phyloP scores from a whole-genome alignment of 2,113 vertebrate genomes.

The Crocuta crocuta region DNA sequence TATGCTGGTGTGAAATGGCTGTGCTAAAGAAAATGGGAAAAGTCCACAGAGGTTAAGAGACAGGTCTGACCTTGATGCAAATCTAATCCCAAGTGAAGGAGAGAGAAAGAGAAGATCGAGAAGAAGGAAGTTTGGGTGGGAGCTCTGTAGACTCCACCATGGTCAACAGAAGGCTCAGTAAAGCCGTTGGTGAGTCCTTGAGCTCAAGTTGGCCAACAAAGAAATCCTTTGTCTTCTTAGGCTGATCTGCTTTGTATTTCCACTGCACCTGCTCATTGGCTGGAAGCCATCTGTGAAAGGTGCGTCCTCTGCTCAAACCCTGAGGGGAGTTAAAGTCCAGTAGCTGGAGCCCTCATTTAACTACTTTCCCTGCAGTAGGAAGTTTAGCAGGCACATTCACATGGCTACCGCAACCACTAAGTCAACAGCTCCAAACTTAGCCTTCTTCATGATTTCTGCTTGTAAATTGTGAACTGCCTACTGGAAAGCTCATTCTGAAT shows the following conservation, averaged over 20 bases:
- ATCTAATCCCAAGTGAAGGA: not conserved
- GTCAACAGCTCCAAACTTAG: not conserved
- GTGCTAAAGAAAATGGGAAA: not conserved
- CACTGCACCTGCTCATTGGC: not conserved
- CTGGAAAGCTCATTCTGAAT: not conserved
- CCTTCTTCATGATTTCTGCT: not conserved
- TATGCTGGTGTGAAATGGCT: not conserved
- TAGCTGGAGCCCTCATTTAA: not conserved
- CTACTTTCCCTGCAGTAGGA: not conserved
- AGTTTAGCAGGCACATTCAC: not conserved
- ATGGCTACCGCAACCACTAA: not conserved
- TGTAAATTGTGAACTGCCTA: not conserved
- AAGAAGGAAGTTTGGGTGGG: not conserved
- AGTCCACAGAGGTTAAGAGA: not conserved
- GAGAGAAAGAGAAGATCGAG: not conserved
- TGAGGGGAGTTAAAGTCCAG: not conserved
- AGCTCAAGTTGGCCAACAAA: not conserved
- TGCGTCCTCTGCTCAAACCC: not conserved
- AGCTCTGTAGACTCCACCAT: not conserved
- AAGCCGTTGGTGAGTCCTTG: not conserved
- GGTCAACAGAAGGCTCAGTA: not conserved
- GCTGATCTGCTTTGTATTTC: not conserved
- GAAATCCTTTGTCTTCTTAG: not conserved
- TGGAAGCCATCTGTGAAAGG: not conserved
- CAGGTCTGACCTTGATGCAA: not conserved